Conservation (phyloP, 2,113 vertebrate species). For the Cyanoderma ruficeps region DNA sequence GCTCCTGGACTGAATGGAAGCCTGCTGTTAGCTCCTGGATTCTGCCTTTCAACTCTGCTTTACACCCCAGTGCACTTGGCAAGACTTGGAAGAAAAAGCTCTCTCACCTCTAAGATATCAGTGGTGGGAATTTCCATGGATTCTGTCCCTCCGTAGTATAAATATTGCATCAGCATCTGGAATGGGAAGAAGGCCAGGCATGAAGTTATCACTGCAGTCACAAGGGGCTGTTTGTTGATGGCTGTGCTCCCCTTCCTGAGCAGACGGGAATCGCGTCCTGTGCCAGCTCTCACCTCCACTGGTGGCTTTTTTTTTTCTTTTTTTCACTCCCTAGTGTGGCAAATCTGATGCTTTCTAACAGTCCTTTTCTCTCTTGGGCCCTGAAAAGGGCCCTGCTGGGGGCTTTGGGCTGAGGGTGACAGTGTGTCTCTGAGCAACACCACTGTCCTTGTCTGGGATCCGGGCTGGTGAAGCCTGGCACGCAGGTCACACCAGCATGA, state of each 20-base stretch:
- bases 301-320: neutral
- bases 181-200: neutral
- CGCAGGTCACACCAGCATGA: neutral
- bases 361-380: neutral
- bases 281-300: neutral
- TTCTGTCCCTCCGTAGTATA: conserved; percentile 93
- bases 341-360: neutral
- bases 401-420: neutral
- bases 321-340: neutral
- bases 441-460: neutral
- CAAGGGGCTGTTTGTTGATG: neutral
- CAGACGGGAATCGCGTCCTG: neutral
- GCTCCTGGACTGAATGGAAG: neutral
- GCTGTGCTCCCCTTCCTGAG: neutral
- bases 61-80: neutral
- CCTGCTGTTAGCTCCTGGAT: neutral
- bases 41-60: neutral
- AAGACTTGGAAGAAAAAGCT: neutral
- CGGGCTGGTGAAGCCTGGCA: neutral
- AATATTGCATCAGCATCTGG: conserved; percentile 97
- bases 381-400: neutral
- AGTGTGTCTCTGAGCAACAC: neutral
- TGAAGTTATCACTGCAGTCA: neutral
- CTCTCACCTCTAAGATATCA: conserved; percentile 91
- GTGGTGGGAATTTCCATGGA: conserved; percentile 85